phyloP scores from a whole-genome alignment of 2,113 vertebrate genomes.

The Dipodomys ordii region DNA sequence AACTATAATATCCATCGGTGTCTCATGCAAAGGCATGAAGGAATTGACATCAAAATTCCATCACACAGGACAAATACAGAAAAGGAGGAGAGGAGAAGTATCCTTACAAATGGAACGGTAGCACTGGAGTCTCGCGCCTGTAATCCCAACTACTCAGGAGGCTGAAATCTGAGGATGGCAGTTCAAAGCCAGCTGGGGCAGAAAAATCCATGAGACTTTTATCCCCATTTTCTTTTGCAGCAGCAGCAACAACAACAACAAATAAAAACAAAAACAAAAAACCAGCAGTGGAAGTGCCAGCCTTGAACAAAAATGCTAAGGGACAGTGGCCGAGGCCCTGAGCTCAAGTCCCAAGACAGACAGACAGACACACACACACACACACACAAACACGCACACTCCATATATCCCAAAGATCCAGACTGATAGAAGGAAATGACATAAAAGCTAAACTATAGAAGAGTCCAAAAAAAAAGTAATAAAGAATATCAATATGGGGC shows the following conservation, averaged over 20 bases:
- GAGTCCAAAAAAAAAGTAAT: not conserved
- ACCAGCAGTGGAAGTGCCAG: too few relatives aligned
- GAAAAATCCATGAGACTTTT: too few relatives aligned
- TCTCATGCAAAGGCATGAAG: not conserved
- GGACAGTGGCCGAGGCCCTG: too few relatives aligned
- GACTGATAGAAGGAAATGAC: not conserved
- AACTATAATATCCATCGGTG: not conserved
- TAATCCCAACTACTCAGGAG: too few relatives aligned
- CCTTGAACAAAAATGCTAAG: too few relatives aligned
- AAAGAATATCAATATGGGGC: not conserved
- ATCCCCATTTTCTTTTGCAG: too few relatives aligned
- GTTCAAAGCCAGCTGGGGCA: too few relatives aligned
- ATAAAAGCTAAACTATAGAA: not conserved
- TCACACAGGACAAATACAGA: not conserved
- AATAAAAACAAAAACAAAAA: too few relatives aligned
- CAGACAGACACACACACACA: too few relatives aligned
- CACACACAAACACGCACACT: not conserved
- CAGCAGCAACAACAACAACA: too few relatives aligned
- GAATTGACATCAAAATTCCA: not conserved
- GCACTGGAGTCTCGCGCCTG: too few relatives aligned
- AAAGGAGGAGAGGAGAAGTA: not conserved
- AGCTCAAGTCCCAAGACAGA: too few relatives aligned
- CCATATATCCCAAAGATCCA: constrained; percentile 39
- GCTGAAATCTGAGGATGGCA: not conserved
- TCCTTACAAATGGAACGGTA: not conserved